Base-by-base conservation (phyloP, 1,140 invertebrate species). In the Pseudomyrmex dendroicus region DNA sequence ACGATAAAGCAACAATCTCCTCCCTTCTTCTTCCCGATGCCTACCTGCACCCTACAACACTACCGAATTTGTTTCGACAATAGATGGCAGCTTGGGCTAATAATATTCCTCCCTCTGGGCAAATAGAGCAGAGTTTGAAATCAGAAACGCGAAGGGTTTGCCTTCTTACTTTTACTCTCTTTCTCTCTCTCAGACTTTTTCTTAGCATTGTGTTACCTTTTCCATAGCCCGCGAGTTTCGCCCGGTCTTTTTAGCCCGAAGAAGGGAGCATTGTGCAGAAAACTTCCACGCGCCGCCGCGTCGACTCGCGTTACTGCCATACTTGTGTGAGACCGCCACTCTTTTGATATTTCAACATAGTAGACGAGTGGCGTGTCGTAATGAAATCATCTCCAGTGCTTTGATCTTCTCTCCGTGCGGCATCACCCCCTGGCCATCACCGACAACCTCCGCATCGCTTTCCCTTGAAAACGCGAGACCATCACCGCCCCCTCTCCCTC, bases 361-460 rank as follows among this genome's bases (percentile, higher is more conserved):
- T 89, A 91, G 90, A 92, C 91, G 90, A 94, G 92, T 92, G 91
- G 90, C 91, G 91, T 91, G 92, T 91, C 90, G 89, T 94, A 94
- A 94, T 94, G 92, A 94, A 94, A 94, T 94, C 91, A 94, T 94
- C 92, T 92, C 89, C 90, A 91, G 86, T 88, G 90, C 94, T 94
- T 94, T 94, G 94, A 94, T 94, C 94, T 94, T 92, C 86, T 89
- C 83, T 87, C 86, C 85, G 86, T 84, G 84, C 87, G 88, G 82
- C 78, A 77, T 35, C 89, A 85, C 84, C 85, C 84, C 84, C 86
- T 86, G 74, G 72, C 77, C 73, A 84, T 72, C 63, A 59, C 67
- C 82, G 77, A 76, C 82, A 86, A 86, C 87, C 87, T 86, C 85
- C 64, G 70, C 80, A 80, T 84, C 73, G 84, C 85, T 89, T 87